Percentiles rank a stretch among this genome's conserved stretches.
Evolutionary conservation across 2,888 invertebrate genomes (phyloP).

Genomic region (Nymphalis urticae): DNA sequence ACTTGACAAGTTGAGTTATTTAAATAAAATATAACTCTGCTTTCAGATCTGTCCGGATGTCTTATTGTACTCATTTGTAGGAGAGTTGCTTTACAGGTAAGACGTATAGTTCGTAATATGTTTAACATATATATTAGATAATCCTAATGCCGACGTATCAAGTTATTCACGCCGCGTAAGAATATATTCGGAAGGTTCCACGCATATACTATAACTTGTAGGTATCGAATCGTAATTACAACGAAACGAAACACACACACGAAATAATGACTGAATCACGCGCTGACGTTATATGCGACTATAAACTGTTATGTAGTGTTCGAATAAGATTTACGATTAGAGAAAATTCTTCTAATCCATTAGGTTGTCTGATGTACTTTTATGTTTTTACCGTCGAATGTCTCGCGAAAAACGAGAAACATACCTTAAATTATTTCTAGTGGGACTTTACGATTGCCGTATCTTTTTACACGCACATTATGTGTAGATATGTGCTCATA

Average conservation of each 20-base stretch:
- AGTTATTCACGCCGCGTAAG: not conserved
- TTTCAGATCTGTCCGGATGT: too few species aligned
- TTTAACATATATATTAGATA: too few species aligned
- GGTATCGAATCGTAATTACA: not conserved
- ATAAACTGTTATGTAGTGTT: not conserved
- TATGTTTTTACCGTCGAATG: slow-evolving; percentile 77
- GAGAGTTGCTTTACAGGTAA: too few species aligned
- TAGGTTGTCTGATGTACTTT: slow-evolving; percentile 77
- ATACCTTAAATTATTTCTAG: slow-evolving; percentile 80
- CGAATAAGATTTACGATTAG: slow-evolving; percentile 47
- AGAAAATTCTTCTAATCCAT: slow-evolving; percentile 80
- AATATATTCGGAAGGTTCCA: not conserved
- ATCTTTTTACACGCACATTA: slow-evolving; percentile 80
- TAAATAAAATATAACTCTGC: too few species aligned
- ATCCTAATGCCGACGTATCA: too few species aligned
- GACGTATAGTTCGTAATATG: too few species aligned
- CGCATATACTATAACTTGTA: not conserved
- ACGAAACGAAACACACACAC: not conserved
- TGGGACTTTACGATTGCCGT: slow-evolving; percentile 77
- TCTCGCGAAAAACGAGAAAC: slow-evolving; percentile 75
- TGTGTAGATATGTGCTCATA: slow-evolving; percentile 75
- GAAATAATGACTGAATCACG: slow-evolving; percentile 2
- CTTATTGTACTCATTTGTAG: too few species aligned
- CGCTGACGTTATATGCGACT: not conserved
- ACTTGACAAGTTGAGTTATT: too few species aligned